Percentiles rank a stretch among this genome's conserved stretches.
phyloP scores from a whole-genome alignment of 2,113 vertebrate species.

The Gymnarchus niloticus region DNA sequence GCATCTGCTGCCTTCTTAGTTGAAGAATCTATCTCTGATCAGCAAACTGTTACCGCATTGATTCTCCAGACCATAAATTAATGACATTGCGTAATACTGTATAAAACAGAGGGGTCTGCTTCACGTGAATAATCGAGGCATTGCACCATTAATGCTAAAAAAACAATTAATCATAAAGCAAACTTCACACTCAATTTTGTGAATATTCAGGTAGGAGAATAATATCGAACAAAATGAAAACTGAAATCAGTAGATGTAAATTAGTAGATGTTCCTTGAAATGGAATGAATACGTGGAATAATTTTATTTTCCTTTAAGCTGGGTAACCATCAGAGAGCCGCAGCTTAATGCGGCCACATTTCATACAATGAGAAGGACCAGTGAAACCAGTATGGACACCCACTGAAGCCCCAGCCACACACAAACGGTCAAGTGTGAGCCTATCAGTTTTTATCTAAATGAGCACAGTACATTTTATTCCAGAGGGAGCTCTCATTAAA shows the following conservation, averaged over 20 bases:
- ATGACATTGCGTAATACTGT: not conserved
- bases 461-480: too few species aligned
- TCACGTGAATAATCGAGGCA: not conserved
- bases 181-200: not conserved
- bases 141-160: not conserved
- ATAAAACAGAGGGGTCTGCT: not conserved
- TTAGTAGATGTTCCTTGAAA: not conserved
- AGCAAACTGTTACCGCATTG: not conserved
- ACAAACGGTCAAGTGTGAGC: not conserved
- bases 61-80: conserved; percentile 6
- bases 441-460: not conserved
- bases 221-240: not conserved
- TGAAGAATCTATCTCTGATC: not conserved
- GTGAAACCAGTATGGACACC: not conserved
- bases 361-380: not conserved
- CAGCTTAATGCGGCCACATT: not conserved
- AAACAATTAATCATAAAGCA: not conserved
- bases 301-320: not conserved
- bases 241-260: not conserved
- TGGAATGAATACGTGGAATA: not conserved
- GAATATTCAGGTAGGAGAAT: not conserved
- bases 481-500: not conserved
- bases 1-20: not conserved
- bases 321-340: not conserved
- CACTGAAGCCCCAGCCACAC: not conserved